Base-by-base conservation (phyloP, 2,113 vertebrate species). In the Ranitomeya imitator region DNA sequence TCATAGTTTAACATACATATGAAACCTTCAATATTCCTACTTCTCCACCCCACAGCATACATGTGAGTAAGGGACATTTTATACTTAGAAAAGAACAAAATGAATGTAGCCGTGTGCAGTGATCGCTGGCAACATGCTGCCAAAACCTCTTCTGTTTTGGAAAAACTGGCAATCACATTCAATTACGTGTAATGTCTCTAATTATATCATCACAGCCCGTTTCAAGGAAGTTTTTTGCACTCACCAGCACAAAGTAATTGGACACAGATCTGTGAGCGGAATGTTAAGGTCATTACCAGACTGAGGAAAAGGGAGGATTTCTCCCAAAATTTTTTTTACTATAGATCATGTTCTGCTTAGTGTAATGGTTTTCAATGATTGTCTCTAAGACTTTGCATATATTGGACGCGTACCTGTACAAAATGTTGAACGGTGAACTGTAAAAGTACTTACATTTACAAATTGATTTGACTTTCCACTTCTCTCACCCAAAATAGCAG, bases 361-460 rank as follows among this genome's bases (percentile, higher is more conserved):
- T 88, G 79, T 88, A 88, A 88, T 88, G 86, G 86, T 88, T 88
- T 88, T 88, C 61, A 88, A 83, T 88, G 76, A 83, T 76, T 88
- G 57, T 86, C 61, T 80, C 26, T 78, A 55, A 88, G 52, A 78
- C 74, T 23, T 76, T 52, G 59, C 60, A 78, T 65, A 37, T 84
- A 57, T 78, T 88, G 73, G 73, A 61, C 81, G n/a, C 10, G 63
- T 21, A 88, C 51, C 79, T 81, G 71, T 26, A 65, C n/a, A 67
- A 59, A 45, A 21, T 65, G 55, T n/a, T 77, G 7, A 11, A 37
- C 12, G 8, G 13, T n/a, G 52, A 73, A 60, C 78, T 87, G 86
- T 71, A 79, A 54, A 80, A 87, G 61, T 69, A 81, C 86, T 87
- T 87, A 59, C 63, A 19, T 52, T 57, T 57, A 80, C 61, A 87